These are phyloP conservation scores for Xenopus laevis DNA, from an alignment of 2,113 vertebrate species.

Conservation along the genomic window DNA sequence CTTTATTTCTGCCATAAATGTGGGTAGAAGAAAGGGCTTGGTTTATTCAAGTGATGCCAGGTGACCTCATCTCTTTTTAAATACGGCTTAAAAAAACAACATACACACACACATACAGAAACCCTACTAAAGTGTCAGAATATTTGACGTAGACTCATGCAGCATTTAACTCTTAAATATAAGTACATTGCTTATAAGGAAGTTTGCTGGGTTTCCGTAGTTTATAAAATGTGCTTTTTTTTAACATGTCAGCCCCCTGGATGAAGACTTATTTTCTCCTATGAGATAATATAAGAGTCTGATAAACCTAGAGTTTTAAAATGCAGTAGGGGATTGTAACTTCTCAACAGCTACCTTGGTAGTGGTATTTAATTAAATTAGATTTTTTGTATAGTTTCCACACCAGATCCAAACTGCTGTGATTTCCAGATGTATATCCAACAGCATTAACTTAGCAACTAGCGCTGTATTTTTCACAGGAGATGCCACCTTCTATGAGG, in stretches of 20 bases:
- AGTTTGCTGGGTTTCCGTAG: not conserved
- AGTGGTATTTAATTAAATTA: not conserved
- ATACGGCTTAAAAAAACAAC: constrained; percentile 7
- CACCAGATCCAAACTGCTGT: not conserved
- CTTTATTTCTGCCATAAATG: constrained; percentile 38
- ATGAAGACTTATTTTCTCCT: not conserved
- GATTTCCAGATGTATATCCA: not conserved
- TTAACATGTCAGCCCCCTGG: not conserved
- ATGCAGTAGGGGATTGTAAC: not conserved
- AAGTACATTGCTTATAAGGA: not conserved
- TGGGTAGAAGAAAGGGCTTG: constrained; percentile 28
- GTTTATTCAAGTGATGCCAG: constrained; percentile 29
- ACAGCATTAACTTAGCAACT: not conserved
- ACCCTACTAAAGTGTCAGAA: constrained; percentile 5
- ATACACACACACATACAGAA: too few species aligned
- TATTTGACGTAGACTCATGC: constrained; percentile 23
- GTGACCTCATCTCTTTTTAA: constrained; percentile 38
- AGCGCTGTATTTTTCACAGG: not conserved
- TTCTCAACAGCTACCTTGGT: not conserved
- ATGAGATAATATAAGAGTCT: not conserved
- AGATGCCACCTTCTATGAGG: not conserved
- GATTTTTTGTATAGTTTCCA: not conserved
- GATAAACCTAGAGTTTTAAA: not conserved
- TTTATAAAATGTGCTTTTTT: not conserved
- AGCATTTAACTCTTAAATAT: constrained; percentile 11